phyloP scores from a whole-genome alignment of 2,113 vertebrate genomes.

The Smithornis capensis region DNA sequence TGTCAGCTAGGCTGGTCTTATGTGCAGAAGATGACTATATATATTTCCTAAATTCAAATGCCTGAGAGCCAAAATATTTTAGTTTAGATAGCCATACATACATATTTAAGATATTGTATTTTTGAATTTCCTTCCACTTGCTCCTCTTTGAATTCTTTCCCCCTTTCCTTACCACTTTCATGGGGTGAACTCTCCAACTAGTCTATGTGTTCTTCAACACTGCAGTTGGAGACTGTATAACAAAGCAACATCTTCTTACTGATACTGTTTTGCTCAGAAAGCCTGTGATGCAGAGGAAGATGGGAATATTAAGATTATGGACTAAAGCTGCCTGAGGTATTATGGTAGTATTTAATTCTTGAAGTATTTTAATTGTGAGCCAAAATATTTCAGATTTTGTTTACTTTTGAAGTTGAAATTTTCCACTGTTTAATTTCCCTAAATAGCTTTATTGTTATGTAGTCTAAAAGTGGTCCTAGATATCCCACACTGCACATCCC shows the following conservation, averaged over 20 bases:
- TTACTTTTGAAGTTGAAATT: constrained; percentile 13
- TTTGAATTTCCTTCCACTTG: neutral
- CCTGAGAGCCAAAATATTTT: neutral
- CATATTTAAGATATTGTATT: neutral
- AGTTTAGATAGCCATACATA: neutral
- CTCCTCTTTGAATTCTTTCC: neutral
- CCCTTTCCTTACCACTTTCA: neutral
- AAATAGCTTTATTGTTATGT: neutral
- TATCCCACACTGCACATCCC: neutral
- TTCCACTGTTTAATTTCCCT: constrained; percentile 49
- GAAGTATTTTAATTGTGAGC: constrained; percentile 4
- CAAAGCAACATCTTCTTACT: neutral
- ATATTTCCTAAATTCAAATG: neutral
- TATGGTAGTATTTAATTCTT: constrained; percentile 1
- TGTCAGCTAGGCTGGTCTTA: neutral
- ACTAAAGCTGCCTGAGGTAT: constrained; percentile 10
- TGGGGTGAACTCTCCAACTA: neutral
- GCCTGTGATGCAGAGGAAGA: neutral
- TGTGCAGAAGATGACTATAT: neutral
- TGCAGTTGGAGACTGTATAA: neutral
- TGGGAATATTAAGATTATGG: neutral
- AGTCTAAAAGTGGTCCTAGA: neutral
- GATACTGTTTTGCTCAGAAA: neutral
- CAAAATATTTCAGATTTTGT: constrained; percentile 48
- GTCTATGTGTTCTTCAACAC: neutral